Evolutionary conservation across 2,113 vertebrate species (phyloP), one percentile per base, ranked within the genome.

Genomic region (Acanthisitta chloris): DNA sequence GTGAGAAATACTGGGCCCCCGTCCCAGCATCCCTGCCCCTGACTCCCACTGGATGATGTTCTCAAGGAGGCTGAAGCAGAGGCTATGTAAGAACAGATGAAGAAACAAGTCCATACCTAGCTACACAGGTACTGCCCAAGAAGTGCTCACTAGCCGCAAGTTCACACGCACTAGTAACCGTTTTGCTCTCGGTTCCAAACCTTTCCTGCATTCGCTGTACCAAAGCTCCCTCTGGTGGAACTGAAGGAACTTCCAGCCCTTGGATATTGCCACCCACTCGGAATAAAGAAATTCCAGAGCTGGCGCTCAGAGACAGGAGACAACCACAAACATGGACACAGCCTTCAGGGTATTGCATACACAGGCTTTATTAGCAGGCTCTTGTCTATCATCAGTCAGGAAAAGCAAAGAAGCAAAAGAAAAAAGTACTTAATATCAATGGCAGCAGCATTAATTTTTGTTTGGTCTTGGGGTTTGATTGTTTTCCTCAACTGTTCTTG

Each of bases 221-320:
- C 29, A 33, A 55, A 24, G 84, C 90, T 42, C 97, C 97, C 89
- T 85, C 98, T 96, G 48, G 87, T 90, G 98, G 88, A 5, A 13
- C 48, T 8, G 3, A 3, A 23, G 14, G 8, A 2, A 0, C 0
- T 1, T 23, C 42, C 13, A 34, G 1, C 58, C 5, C 26, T 23
- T 1, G 4, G 21, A 21, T 17, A 20, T 0, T 2, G 31, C 6
- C 29, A 4, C 12, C 1, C 18, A 5, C 31, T 4, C 2, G 20
- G 74, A 36, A 28, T 17, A 14, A 80, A 55, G 61, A 14, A 34
- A n/a, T 2, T 3, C 9, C 59, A 13, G 29, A 4, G 1, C 9
- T 45, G 4, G 14, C 0, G 3, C 65, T 21, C 7, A 1, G 34
- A 43, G 34, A 29, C 6, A 12, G 33, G 64, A 0, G 24, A 10